Evolutionary conservation across 2,113 vertebrate genomes (phyloP).

Genomic region (Miniopterus natalensis): DNA sequence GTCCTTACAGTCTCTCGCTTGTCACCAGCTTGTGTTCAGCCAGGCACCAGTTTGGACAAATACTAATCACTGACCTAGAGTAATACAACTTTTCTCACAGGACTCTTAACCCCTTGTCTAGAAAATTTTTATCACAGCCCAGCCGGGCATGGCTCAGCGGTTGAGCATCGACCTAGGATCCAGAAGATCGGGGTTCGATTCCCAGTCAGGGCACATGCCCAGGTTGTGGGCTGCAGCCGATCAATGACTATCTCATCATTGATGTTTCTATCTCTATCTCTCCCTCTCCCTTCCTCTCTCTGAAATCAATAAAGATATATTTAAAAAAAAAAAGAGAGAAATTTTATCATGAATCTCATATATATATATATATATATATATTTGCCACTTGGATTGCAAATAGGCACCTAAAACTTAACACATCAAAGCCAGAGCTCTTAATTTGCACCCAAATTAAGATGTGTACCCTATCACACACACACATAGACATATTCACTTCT

Average conservation of each 20-base stretch:
- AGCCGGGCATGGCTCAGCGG: too few relatives aligned
- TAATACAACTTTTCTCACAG: background rate
- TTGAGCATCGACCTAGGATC: too few relatives aligned
- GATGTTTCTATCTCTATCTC: too few relatives aligned
- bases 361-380: background rate
- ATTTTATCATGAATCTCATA: background rate
- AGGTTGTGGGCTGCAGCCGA: too few relatives aligned
- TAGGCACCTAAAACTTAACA: background rate
- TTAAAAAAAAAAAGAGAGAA: background rate
- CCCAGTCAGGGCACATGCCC: too few relatives aligned
- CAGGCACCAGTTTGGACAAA: background rate
- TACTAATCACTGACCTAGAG: background rate
- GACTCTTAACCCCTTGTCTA: background rate
- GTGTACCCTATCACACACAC: background rate
- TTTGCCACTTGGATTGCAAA: background rate
- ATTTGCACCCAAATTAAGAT: slow-evolving; percentile 23
- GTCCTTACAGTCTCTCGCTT: background rate
- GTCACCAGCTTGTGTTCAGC: background rate
- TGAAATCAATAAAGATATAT: too few relatives aligned
- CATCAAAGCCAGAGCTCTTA: background rate
- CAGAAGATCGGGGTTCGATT: too few relatives aligned
- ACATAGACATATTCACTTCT: background rate
- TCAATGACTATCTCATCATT: too few relatives aligned
- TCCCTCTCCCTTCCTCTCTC: too few relatives aligned
- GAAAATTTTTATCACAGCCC: background rate